A percentile compares a stretch with the other conserved stretches of the same genome.
Evolutionary conservation across 2,888 invertebrate species (phyloP).

Genomic region (Polymixis lichenea): DNA sequence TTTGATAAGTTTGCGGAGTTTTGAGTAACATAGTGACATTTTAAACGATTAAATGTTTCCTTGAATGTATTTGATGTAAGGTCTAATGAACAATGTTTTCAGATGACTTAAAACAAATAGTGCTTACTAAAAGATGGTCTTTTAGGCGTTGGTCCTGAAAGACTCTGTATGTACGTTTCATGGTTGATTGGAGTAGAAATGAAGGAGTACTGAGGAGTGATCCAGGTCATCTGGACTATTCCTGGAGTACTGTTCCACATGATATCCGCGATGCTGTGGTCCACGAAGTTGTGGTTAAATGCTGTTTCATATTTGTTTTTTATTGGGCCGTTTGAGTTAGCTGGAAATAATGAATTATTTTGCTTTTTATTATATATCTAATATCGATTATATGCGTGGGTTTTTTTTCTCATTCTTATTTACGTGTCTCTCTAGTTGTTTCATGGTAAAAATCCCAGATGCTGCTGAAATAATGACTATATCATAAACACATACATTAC

Average conservation of each 20-base stretch:
- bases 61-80: background rate
- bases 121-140: background rate
- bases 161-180: too few relatives aligned
- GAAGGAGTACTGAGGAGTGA: background rate
- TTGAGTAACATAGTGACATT: background rate
- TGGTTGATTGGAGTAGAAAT: too few relatives aligned
- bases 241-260: conserved; percentile 3
- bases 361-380: too few relatives aligned
- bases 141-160: too few relatives aligned
- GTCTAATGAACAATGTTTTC: background rate
- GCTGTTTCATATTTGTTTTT: background rate
- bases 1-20: background rate
- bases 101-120: background rate
- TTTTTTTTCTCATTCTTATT: too few relatives aligned
- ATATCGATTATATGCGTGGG: too few relatives aligned
- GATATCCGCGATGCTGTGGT: background rate
- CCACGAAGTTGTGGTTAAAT: background rate
- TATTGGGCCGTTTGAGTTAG: too few relatives aligned
- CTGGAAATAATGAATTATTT: background rate
- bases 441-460: too few relatives aligned
- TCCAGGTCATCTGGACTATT: background rate
- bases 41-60: background rate
- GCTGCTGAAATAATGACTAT: too few relatives aligned
- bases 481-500: too few relatives aligned
- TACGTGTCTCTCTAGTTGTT: too few relatives aligned